Conservation (phyloP, 2,797 vertebrate species). For the Mus caroli region DNA sequence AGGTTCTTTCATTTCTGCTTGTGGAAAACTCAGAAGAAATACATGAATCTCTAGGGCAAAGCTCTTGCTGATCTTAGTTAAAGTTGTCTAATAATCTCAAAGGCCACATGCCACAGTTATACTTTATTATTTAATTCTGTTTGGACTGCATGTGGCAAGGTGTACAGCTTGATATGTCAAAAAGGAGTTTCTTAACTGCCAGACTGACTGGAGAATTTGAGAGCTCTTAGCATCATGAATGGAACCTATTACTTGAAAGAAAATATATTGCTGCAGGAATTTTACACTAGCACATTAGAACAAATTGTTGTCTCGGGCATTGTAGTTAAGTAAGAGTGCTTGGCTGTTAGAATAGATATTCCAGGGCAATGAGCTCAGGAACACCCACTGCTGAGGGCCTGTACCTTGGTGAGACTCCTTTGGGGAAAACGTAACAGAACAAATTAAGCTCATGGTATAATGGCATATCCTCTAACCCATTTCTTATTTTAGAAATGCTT, state of each 20-base stretch:
- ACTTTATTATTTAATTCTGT: neutral
- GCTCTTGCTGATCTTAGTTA: conserved; percentile 33
- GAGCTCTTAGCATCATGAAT: conserved; percentile 69
- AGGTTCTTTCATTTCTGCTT: conserved; percentile 65
- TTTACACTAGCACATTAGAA: conserved; percentile 74
- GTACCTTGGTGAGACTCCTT: conserved; percentile 75
- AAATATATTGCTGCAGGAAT: conserved; percentile 68
- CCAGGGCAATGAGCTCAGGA: neutral
- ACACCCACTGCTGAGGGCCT: conserved; percentile 36
- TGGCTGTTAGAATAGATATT: conserved; percentile 63
- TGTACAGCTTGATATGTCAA: conserved; percentile 38
- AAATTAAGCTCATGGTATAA: conserved; percentile 83
- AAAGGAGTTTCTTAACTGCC: conserved; percentile 17
- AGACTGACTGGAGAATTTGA: conserved; percentile 67
- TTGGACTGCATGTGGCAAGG: conserved; percentile 27
- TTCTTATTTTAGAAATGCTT: conserved; percentile 90
- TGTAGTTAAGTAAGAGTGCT: conserved; percentile 72
- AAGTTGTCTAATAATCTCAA: conserved; percentile 28
- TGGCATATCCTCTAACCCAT: conserved; percentile 86
- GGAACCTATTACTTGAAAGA: conserved; percentile 67
- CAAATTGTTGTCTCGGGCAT: conserved; percentile 67
- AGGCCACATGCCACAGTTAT: neutral
- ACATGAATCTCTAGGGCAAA: conserved; percentile 39
- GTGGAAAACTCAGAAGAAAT: conserved; percentile 59
- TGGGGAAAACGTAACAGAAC: conserved; percentile 83